phyloP scores from a whole-genome alignment of 23 tunicate species.

The Styela clava region DNA sequence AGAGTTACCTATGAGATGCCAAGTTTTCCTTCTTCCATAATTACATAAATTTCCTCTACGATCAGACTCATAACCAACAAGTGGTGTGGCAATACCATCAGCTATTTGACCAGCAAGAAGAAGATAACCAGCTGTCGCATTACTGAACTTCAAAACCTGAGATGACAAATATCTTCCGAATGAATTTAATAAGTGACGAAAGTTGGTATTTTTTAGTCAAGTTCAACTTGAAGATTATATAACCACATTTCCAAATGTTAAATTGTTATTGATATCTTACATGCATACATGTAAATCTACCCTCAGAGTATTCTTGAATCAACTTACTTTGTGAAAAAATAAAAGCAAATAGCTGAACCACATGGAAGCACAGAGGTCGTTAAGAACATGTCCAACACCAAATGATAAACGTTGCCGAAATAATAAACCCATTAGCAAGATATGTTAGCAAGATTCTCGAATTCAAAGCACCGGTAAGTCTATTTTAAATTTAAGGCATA shows the following conservation, averaged over 20 bases:
- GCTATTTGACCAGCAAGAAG: conserved; percentile 91
- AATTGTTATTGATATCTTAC: too few species aligned
- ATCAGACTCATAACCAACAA: conserved; percentile 97
- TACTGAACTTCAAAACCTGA: conserved; percentile 79
- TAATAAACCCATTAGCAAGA: conserved; percentile 31
- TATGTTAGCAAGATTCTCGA: too few species aligned
- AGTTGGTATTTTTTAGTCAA: too few species aligned
- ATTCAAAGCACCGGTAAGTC: too few species aligned
- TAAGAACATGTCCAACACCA: conserved; percentile 95
- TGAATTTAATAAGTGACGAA: too few species aligned
- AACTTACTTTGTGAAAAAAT: conserved; percentile 61
- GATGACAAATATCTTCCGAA: conserved; percentile 38
- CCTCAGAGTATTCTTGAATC: too few species aligned
- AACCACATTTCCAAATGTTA: too few species aligned
- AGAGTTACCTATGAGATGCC: conserved; percentile 87
- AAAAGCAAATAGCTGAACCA: conserved; percentile 96
- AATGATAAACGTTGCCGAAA: conserved; percentile 37
- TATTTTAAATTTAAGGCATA: too few species aligned
- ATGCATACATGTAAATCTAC: too few species aligned
- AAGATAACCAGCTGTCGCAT: conserved; percentile 87
- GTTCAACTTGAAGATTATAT: too few species aligned
- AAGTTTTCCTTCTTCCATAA: conserved; percentile 90
- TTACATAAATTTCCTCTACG: conserved; percentile 44
- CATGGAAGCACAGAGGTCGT: conserved; percentile 98
- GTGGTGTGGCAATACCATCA: conserved; percentile 94